Conservation (phyloP, 2,888 invertebrate species). For the Lathronympha strigana region DNA sequence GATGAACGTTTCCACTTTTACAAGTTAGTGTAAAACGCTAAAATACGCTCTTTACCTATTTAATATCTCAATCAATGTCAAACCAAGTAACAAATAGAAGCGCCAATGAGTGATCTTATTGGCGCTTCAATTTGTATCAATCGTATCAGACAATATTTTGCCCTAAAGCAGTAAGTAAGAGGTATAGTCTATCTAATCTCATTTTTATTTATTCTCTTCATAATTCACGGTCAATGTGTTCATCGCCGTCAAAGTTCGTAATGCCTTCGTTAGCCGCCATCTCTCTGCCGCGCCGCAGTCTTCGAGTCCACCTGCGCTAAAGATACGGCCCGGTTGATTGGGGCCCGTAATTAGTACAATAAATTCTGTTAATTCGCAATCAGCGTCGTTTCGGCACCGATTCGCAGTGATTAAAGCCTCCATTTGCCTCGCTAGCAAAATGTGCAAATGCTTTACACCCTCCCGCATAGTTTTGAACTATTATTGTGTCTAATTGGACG, state of each 20-base stretch:
- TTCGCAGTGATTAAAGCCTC: slow-evolving; percentile 35
- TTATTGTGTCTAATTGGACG: slow-evolving; percentile 4
- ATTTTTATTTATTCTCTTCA: no score
- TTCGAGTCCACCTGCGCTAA: slow-evolving; percentile 29
- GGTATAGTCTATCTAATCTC: no score
- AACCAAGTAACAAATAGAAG: no score
- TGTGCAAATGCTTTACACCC: not conserved
- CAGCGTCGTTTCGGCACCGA: slow-evolving; percentile 34
- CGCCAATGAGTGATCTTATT: no score
- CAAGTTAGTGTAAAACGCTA: no score
- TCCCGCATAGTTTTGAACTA: not conserved
- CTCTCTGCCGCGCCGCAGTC: not conserved
- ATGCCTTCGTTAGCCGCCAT: slow-evolving; percentile 6
- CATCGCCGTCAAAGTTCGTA: not conserved
- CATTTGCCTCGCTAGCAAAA: slow-evolving; percentile 24
- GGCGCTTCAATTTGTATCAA: no score
- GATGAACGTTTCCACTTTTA: no score
- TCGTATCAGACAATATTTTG: no score
- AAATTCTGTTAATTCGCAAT: slow-evolving; percentile 41
- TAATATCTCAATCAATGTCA: no score
- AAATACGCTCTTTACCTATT: no score
- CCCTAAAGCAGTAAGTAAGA: no score
- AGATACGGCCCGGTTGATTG: slow-evolving; percentile 37
- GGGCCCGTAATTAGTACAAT: slow-evolving; percentile 40
- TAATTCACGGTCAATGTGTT: no score